Conservation (phyloP, 2,888 invertebrate genomes). For the Caenorhabditis sulstoni region DNA sequence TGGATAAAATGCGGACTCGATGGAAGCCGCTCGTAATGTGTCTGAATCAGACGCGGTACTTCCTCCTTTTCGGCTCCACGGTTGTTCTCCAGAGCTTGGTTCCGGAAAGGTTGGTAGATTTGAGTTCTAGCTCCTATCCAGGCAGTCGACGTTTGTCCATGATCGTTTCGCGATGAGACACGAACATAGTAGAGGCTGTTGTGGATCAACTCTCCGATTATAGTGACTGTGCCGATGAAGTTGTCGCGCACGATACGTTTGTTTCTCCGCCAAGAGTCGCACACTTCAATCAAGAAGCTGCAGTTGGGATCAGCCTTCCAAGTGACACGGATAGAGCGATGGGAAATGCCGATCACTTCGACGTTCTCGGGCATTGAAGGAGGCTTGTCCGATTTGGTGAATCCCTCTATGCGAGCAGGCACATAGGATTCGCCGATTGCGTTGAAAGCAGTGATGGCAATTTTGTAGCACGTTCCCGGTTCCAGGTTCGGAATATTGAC, state of each 20-base stretch:
- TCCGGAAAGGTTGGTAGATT: too few relatives aligned
- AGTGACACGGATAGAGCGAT: constrained; percentile 46
- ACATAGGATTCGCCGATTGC: constrained; percentile 61
- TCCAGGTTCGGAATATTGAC: constrained; percentile 33
- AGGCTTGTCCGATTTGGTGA: constrained; percentile 23
- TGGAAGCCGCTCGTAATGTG: too few relatives aligned
- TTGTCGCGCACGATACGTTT: too few relatives aligned
- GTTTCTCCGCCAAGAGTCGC: too few relatives aligned
- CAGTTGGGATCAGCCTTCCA: constrained; percentile 56
- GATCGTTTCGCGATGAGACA: constrained; percentile 54
- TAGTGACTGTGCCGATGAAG: too few relatives aligned
- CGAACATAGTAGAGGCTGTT: constrained; percentile 77
- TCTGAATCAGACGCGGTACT: too few relatives aligned
- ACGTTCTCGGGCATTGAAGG: constrained; percentile 28
- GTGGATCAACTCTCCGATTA: too few relatives aligned
- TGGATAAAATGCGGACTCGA: too few relatives aligned
- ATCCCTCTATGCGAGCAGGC: constrained; percentile 1
- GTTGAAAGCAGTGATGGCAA: constrained; percentile 61
- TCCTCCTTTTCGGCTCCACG: too few relatives aligned
- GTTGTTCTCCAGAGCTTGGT: too few relatives aligned
- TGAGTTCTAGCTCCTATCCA: too few relatives aligned
- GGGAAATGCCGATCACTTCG: background rate
- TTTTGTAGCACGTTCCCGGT: constrained; percentile 49
- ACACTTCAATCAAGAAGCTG: constrained; percentile 25
- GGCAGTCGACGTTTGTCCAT: constrained; percentile 24